Conservation (phyloP, 2,797 vertebrate genomes). For the Podarcis siculus region DNA sequence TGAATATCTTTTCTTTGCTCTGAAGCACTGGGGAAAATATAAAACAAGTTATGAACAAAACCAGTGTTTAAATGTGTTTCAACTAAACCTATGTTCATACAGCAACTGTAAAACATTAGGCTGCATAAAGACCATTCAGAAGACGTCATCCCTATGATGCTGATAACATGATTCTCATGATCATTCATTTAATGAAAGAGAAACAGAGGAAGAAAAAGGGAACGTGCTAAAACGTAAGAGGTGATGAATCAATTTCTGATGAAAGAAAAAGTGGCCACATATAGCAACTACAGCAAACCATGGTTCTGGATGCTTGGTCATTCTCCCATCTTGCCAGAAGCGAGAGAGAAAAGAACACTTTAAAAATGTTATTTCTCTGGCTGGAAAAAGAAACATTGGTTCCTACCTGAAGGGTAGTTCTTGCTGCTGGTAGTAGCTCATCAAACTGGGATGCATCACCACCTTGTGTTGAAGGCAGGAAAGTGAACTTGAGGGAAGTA, state of each 20-base stretch:
- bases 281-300: not conserved
- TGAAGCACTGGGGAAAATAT: conserved; percentile 84
- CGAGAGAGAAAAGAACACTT: not conserved
- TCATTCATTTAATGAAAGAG: too few species aligned
- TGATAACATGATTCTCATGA: not conserved
- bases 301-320: too few species aligned
- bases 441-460: too few species aligned
- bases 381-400: not conserved
- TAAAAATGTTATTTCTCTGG: not conserved
- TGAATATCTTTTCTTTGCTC: conserved; percentile 94
- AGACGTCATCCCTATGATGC: not conserved
- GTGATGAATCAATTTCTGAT: too few species aligned
- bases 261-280: too few species aligned
- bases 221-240: too few species aligned
- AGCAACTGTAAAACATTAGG: not conserved
- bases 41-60: conserved; percentile 22
- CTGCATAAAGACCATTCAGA: not conserved
- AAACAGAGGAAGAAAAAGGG: too few species aligned
- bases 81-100: not conserved
- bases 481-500: too few species aligned
- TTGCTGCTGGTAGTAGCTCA: too few species aligned
- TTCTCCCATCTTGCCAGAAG: not conserved
- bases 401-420: too few species aligned
- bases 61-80: not conserved
- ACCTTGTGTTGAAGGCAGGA: too few species aligned